These are phyloP conservation scores for Trimorus sp. DNA, from an alignment of 2,888 invertebrate species.

Conservation along the genomic window DNA sequence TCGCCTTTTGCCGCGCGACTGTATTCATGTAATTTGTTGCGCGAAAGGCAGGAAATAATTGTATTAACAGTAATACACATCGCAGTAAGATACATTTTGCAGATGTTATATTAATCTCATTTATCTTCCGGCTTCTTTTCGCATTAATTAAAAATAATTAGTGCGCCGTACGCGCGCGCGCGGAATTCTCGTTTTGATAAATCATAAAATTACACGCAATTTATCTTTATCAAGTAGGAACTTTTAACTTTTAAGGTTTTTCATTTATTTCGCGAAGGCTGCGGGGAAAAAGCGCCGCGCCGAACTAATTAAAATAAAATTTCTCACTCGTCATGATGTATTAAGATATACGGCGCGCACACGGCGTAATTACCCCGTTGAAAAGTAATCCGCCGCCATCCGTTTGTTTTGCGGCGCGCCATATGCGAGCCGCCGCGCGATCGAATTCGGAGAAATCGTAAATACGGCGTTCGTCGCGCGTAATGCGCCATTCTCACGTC, in stretches of 20 bases:
- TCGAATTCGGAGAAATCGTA: conserved; percentile 45
- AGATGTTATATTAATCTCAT: conserved; percentile 61
- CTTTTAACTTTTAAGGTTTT: conserved; percentile 61
- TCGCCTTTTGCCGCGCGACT: conserved; percentile 41
- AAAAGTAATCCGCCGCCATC: conserved; percentile 36
- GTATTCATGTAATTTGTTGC: conserved; percentile 54
- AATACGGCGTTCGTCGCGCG: conserved; percentile 36
- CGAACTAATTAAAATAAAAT: conserved; percentile 58
- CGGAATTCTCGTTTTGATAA: conserved; percentile 55
- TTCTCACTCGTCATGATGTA: conserved; percentile 50
- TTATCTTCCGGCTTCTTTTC: conserved; percentile 59
- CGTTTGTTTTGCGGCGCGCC: conserved; percentile 30
- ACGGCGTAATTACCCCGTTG: conserved; percentile 37
- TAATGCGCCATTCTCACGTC: conserved; percentile 39
- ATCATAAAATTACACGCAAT: conserved; percentile 62
- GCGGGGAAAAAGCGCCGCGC: conserved; percentile 20
- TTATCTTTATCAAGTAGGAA: conserved; percentile 60
- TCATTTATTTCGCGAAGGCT: conserved; percentile 39
- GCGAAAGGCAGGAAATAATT: conserved; percentile 55
- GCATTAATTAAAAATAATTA: conserved; percentile 60
- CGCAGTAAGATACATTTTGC: conserved; percentile 54
- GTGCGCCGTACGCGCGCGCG: conserved; percentile 45
- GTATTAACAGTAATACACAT: conserved; percentile 57
- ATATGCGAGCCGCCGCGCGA: conserved; percentile 22
- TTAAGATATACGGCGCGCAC: conserved; percentile 36